Base-by-base conservation (phyloP, 2,888 invertebrate species). In the Blastobasis adustella region DNA sequence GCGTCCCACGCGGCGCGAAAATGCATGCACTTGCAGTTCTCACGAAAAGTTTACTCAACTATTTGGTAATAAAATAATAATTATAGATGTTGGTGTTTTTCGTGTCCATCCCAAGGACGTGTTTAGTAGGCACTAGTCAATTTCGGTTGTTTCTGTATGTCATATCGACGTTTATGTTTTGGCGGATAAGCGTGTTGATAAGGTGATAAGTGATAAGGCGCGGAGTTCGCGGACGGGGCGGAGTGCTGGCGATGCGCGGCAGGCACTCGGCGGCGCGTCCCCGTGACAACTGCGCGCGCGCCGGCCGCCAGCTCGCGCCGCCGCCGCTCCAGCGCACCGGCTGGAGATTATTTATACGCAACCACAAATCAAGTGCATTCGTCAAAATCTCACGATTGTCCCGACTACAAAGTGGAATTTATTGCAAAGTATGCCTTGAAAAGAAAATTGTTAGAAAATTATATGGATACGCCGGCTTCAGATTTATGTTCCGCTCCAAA, bases 181-280 rank as follows among this genome's bases (percentile, higher is more conserved):
- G 62, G 64, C 63, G 65, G 79, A 79, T 82, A 78, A 73, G 66
- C 56, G 54, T 23, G 49, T 49, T 58, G 61, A 63, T 62, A 64
- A 48, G 46, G 59, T 73, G 77, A 78, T 76, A 79, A 73, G 75
- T 71, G 84, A 84, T 84, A 84, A 82, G 67, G 3, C 23, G 66
- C 73, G 74, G 78, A 79, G 80, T 81, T n/a, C 79, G 76, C 66
- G 71, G 74, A 67, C 79, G 79, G 82, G 79, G 79, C 76, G 80
- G 76, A 70, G 50, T 52, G 60, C 57, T 57, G 58, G 58, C 56
- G 63, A 62, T 62, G 67, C 73, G 81, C 76, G 79, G 65, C 77
- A 82, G 82, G 83, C 71, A 81, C 73, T 81, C 86, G 84, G 79
- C 76, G 72, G 76, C 79, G 80, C 84, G 85, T 80, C 82, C 76